Conservation (phyloP, 2,888 invertebrate genomes). For the Torymus auratus region DNA sequence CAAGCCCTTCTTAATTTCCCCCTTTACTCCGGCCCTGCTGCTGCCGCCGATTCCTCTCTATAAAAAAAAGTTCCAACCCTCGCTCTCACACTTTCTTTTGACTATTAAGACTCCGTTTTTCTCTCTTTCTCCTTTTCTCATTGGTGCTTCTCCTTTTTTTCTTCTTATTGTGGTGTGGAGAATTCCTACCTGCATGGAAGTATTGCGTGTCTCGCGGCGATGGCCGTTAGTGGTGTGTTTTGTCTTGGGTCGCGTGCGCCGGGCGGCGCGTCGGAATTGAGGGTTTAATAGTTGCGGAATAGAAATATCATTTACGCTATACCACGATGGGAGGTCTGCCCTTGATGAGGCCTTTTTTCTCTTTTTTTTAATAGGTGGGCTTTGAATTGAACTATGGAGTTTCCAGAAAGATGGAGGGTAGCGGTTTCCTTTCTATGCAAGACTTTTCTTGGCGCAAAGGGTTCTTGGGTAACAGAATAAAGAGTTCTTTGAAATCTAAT, state of each 20-base stretch:
- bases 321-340: not conserved
- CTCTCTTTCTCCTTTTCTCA: not conserved
- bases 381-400: constrained; percentile 39
- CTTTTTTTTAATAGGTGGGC: constrained; percentile 9
- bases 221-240: not conserved
- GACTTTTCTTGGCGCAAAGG: constrained; percentile 21
- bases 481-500: not conserved
- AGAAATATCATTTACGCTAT: constrained; percentile 31
- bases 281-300: constrained; percentile 10
- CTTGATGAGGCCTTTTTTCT: not conserved
- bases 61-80: not conserved
- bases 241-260: no score
- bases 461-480: constrained; percentile 19
- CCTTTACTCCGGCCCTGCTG: constrained; percentile 14
- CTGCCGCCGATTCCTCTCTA: constrained; percentile 1
- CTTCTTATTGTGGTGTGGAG: not conserved
- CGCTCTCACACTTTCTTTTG: not conserved
- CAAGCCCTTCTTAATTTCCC: constrained; percentile 31
- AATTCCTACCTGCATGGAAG: not conserved
- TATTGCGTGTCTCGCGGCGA: not conserved
- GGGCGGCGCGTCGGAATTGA: no score
- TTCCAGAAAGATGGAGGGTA: not conserved
- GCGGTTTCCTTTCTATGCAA: constrained; percentile 11
- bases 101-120: constrained; percentile 21
- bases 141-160: not conserved